Conservation (phyloP, 2,113 vertebrate species). For the Edolisoma coerulescens region DNA sequence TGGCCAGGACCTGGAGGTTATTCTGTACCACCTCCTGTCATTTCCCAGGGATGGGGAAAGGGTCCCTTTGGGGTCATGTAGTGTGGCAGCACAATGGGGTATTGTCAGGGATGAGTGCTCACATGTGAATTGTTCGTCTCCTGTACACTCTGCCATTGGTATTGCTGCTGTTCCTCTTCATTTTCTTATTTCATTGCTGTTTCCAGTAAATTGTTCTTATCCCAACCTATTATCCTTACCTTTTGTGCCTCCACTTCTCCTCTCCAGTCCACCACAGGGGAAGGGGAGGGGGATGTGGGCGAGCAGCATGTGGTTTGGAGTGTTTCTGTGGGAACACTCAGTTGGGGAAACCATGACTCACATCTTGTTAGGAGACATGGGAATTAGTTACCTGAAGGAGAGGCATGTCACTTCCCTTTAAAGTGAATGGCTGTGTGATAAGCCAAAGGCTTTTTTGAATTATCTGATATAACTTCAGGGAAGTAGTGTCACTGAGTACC, state of each 20-base stretch:
- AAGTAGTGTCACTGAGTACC: neutral
- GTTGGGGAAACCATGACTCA: neutral
- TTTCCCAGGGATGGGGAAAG: neutral
- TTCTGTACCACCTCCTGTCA: neutral
- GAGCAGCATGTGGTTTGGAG: too few species aligned
- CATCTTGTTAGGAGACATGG: neutral
- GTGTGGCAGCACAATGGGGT: neutral
- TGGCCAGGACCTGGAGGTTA: neutral
- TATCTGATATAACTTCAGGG: neutral
- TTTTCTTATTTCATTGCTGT: neutral
- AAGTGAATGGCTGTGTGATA: neutral
- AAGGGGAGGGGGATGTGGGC: neutral
- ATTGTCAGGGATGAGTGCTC: neutral
- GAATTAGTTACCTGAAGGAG: neutral
- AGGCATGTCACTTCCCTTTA: neutral
- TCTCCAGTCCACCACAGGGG: neutral
- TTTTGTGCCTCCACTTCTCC: neutral
- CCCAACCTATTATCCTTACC: neutral
- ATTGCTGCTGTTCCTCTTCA: neutral
- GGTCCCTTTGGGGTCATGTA: neutral
- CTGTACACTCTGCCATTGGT: neutral
- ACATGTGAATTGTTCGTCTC: rapidly evolving
- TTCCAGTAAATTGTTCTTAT: neutral
- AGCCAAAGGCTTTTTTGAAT: neutral
- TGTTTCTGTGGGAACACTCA: neutral